Percentiles rank a stretch among this genome's conserved stretches.
phyloP scores from a whole-genome alignment of 2,113 vertebrate genomes.

The Xyrauchen texanus region DNA sequence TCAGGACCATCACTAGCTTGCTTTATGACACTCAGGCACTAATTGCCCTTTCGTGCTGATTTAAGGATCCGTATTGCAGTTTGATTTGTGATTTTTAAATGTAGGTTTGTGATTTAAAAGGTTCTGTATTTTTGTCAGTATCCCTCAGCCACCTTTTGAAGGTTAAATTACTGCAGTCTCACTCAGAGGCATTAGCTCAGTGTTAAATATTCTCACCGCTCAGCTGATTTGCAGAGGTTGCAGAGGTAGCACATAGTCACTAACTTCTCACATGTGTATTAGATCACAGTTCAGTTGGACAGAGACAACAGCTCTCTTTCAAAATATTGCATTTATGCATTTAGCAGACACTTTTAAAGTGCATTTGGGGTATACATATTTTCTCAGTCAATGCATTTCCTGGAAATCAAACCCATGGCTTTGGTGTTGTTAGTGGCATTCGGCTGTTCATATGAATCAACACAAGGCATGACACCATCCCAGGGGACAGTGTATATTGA shows the following conservation, averaged over 20 bases:
- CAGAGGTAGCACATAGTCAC: constrained; percentile 11
- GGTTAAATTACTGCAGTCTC: background rate
- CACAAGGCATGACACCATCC: too few relatives aligned
- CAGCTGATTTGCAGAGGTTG: background rate
- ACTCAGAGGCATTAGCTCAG: constrained; percentile 18
- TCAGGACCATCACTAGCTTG: background rate
- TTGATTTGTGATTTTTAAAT: background rate
- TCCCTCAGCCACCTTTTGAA: background rate
- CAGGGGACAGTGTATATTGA: too few relatives aligned
- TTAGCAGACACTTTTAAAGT: too few relatives aligned
- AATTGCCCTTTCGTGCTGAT: background rate
- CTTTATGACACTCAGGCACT: constrained; percentile 45
- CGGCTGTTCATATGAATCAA: too few relatives aligned
- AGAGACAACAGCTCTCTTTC: background rate
- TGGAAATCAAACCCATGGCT: too few relatives aligned
- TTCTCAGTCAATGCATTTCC: too few relatives aligned
- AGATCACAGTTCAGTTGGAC: background rate
- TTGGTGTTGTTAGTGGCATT: too few relatives aligned
- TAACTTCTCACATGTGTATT: background rate
- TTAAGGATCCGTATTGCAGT: background rate
- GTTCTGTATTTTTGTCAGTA: background rate
- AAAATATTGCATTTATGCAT: too few relatives aligned
- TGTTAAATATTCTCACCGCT: background rate
- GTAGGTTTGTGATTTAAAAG: too few relatives aligned
- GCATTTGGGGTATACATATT: too few relatives aligned